Conservation (phyloP, 2,113 vertebrate genomes). For the Mixornis gularis region DNA sequence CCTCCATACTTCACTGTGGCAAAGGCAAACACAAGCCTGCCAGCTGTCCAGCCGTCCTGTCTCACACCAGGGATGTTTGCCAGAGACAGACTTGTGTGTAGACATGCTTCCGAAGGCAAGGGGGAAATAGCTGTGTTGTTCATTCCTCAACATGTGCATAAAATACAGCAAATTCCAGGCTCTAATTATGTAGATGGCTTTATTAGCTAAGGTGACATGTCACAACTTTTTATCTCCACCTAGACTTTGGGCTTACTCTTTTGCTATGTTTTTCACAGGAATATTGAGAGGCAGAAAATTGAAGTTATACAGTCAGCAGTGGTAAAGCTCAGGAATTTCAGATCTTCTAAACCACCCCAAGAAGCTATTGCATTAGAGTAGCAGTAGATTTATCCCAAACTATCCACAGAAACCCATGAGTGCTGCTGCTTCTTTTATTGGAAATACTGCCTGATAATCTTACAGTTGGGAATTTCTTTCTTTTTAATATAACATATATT, state of each 20-base stretch:
- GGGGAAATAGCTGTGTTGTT: background rate
- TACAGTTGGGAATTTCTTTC: background rate
- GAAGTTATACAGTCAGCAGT: background rate
- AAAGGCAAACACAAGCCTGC: background rate
- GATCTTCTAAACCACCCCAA: background rate
- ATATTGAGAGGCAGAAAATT: background rate
- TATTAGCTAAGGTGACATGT: background rate
- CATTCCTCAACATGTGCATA: background rate
- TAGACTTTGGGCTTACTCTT: background rate
- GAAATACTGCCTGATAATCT: background rate
- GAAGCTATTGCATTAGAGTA: background rate
- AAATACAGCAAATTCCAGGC: background rate
- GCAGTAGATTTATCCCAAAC: background rate
- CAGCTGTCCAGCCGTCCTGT: background rate
- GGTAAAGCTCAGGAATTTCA: background rate
- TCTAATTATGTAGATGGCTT: background rate
- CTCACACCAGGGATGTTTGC: background rate
- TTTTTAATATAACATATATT: background rate
- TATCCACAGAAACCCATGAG: background rate
- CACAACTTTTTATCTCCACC: background rate
- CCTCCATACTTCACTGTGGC: background rate
- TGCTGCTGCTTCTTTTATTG: background rate
- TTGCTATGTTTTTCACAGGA: background rate
- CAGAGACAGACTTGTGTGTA: background rate
- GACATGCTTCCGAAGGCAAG: background rate